These are phyloP conservation scores for Macropis europaea DNA, from an alignment of 2,888 invertebrate genomes.

Conservation along the genomic window DNA sequence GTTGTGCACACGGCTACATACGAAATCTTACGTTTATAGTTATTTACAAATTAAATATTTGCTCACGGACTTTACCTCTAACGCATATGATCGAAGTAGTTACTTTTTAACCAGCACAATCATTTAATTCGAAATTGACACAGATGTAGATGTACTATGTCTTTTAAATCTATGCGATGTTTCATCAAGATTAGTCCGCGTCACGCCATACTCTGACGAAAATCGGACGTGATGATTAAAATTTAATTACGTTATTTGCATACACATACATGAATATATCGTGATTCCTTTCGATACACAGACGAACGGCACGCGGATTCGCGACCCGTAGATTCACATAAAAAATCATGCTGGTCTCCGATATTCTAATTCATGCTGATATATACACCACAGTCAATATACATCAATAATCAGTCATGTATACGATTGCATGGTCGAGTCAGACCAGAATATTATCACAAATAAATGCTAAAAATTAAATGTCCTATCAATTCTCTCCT, in stretches of 20 bases:
- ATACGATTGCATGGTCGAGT: constrained; percentile 42
- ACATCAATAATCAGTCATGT: constrained; percentile 49
- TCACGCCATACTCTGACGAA: constrained; percentile 15
- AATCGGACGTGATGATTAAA: constrained; percentile 29
- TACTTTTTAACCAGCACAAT: constrained; percentile 36
- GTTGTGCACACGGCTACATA: constrained; percentile 6
- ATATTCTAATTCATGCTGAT: constrained; percentile 46
- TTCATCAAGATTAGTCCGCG: neutral
- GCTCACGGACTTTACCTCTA: constrained; percentile 50
- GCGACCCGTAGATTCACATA: constrained; percentile 30
- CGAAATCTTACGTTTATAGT: constrained; percentile 13
- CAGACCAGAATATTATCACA: constrained; percentile 51
- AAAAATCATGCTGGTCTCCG: constrained; percentile 45
- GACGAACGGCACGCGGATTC: constrained; percentile 23
- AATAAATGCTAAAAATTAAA: constrained; percentile 58
- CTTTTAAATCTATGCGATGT: constrained; percentile 4
- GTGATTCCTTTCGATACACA: constrained; percentile 25
- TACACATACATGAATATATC: neutral
- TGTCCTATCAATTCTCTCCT: constrained; percentile 39
- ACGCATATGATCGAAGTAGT: constrained; percentile 35
- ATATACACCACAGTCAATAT: constrained; percentile 53
- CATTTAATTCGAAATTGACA: constrained; percentile 21
- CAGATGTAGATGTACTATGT: constrained; percentile 18
- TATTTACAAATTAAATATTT: constrained; percentile 43
- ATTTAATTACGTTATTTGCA: constrained; percentile 24